A percentile compares a stretch with the other conserved stretches of the same genome.
Evolutionary conservation across 2,113 vertebrate genomes (phyloP).

Genomic region (Dunckerocampus dactyliophorus): DNA sequence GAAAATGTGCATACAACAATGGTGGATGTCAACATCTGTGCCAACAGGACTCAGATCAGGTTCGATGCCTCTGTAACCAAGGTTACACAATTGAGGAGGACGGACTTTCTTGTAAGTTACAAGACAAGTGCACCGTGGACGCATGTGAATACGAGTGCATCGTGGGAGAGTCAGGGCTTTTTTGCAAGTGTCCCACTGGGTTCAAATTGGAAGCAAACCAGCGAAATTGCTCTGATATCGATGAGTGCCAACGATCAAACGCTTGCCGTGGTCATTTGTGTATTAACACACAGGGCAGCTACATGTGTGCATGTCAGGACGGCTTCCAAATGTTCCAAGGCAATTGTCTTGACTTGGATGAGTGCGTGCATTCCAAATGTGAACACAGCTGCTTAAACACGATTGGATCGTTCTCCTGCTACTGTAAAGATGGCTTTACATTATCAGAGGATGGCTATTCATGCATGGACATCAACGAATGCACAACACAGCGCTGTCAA

Average conservation of each 20-base stretch:
- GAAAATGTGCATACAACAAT: slow-evolving; percentile 45
- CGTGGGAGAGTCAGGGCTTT: slow-evolving; percentile 17
- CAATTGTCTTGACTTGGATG: slow-evolving; percentile 61
- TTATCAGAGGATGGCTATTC: slow-evolving; percentile 29
- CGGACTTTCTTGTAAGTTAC: slow-evolving; percentile 43
- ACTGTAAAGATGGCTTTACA: slow-evolving; percentile 57
- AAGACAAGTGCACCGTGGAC: slow-evolving; percentile 42
- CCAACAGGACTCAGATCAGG: background rate
- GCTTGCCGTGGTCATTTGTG: slow-evolving; percentile 53
- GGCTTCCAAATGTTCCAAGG: slow-evolving; percentile 54
- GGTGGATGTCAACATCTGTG: slow-evolving; percentile 68
- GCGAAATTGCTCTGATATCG: slow-evolving; percentile 60
- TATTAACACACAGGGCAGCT: slow-evolving; percentile 55
- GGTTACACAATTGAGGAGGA: slow-evolving; percentile 56
- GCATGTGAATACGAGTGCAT: slow-evolving; percentile 58
- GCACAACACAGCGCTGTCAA: slow-evolving; percentile 43
- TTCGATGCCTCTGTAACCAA: slow-evolving; percentile 56
- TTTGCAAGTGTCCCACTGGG: slow-evolving; percentile 62
- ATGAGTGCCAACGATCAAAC: slow-evolving; percentile 55
- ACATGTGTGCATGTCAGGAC: slow-evolving; percentile 49
- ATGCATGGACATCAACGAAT: slow-evolving; percentile 65
- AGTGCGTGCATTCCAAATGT: slow-evolving; percentile 57
- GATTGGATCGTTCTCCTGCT: slow-evolving; percentile 64
- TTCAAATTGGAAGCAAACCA: slow-evolving; percentile 51
- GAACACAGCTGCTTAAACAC: slow-evolving; percentile 59